Conservation (phyloP, 2,888 invertebrate genomes). For the Orchesellides sinensis region DNA sequence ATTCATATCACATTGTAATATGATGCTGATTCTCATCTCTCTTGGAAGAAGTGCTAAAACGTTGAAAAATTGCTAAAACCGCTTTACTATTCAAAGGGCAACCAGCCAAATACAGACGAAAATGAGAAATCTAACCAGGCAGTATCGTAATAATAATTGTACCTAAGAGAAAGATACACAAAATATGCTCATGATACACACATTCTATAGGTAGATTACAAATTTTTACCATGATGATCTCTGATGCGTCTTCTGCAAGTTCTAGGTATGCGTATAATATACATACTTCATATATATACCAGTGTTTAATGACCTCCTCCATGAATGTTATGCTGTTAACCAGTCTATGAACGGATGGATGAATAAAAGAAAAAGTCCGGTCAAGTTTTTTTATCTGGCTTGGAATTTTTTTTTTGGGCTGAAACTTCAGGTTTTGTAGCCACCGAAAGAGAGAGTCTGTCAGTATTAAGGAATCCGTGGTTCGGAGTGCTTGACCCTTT, state of each 20-base stretch:
- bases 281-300: not conserved
- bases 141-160: constrained; percentile 22
- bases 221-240: not conserved
- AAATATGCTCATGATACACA: not conserved
- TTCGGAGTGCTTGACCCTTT: constrained; percentile 66
- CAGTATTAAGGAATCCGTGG: constrained; percentile 63
- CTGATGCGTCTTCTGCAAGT: too few species aligned
- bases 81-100: constrained; percentile 48
- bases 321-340: constrained; percentile 48
- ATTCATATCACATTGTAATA: constrained; percentile 1
- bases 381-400: constrained; percentile 58
- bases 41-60: constrained; percentile 49
- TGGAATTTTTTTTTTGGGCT: constrained; percentile 47
- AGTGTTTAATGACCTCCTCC: constrained; percentile 60
- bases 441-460: constrained; percentile 60
- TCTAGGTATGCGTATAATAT: not conserved
- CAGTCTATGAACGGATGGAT: constrained; percentile 51
- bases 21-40: constrained; percentile 4
- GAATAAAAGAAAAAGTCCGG: constrained; percentile 54
- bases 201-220: constrained; percentile 1
- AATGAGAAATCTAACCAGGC: constrained; percentile 22
- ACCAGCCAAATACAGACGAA: constrained; percentile 22
- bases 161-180: not conserved
- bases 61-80: constrained; percentile 57
- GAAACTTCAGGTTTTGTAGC: constrained; percentile 53